phyloP scores from a whole-genome alignment of 2,888 invertebrate genomes.

The Diloba caeruleocephala region DNA sequence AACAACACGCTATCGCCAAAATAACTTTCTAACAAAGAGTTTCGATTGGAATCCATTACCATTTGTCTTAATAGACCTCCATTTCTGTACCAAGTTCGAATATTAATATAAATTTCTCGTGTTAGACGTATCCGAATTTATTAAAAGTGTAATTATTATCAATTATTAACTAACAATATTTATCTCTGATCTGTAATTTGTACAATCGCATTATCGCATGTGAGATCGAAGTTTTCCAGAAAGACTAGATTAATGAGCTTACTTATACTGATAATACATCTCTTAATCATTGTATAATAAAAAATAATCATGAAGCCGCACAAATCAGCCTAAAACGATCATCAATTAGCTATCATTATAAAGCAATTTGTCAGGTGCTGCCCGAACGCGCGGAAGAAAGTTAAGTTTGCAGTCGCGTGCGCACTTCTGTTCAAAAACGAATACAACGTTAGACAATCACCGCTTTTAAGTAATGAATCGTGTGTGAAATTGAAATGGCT shows the following conservation, averaged over 20 bases:
- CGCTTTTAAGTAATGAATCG: constrained; percentile 72
- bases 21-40: constrained; percentile 67
- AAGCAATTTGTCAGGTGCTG: constrained; percentile 75
- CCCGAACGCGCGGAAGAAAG: constrained; percentile 67
- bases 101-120: constrained; percentile 20
- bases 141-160: constrained; percentile 32
- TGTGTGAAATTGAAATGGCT: constrained; percentile 75
- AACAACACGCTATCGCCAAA: constrained; percentile 64
- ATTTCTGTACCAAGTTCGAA: constrained; percentile 17
- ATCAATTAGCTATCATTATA: constrained; percentile 77
- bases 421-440: constrained; percentile 60
- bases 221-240: constrained; percentile 24
- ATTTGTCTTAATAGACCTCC: constrained; percentile 45
- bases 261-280: constrained; percentile 37
- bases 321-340: constrained; percentile 65
- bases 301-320: constrained; percentile 54
- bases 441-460: constrained; percentile 57
- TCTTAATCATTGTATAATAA: constrained; percentile 26
- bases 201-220: constrained; percentile 43
- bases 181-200: constrained; percentile 45
- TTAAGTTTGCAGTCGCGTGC: constrained; percentile 68
- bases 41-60: constrained; percentile 59
- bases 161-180: constrained; percentile 38
- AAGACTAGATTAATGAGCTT: constrained; percentile 26
- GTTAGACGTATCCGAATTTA: constrained; percentile 14